Evolutionary conservation across 2,888 invertebrate genomes (phyloP).

Genomic region (Sicus ferrugineus): DNA sequence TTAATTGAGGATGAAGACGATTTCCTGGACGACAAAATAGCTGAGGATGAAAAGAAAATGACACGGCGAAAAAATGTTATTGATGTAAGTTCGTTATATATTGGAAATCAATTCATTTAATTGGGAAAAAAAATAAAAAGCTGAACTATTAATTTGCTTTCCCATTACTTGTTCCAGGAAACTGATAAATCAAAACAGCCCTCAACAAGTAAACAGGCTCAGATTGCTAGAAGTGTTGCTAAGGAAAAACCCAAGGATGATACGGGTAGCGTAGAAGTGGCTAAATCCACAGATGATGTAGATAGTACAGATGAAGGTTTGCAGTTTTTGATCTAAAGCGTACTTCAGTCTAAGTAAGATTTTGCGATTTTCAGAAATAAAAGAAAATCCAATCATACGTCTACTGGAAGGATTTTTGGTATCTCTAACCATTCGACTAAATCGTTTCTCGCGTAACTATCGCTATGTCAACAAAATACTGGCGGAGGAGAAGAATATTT

Average conservation of each 20-base stretch:
- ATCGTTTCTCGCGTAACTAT: slow-evolving; percentile 90
- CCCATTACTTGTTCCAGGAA: neutral
- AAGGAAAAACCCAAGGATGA: neutral
- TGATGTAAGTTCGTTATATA: slow-evolving; percentile 59
- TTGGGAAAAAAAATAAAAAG: too few species aligned
- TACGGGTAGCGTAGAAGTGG: slow-evolving; percentile 40
- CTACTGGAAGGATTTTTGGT: slow-evolving; percentile 69
- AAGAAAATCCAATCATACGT: slow-evolving; percentile 57
- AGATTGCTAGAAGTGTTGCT: neutral
- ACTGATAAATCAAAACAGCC: neutral
- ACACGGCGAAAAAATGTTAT: slow-evolving; percentile 60
- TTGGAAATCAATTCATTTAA: too few species aligned
- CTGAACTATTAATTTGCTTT: neutral
- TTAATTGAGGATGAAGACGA: slow-evolving; percentile 71
- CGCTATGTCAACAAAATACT: slow-evolving; percentile 91
- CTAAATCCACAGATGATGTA: slow-evolving; percentile 26
- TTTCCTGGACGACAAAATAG: slow-evolving; percentile 57
- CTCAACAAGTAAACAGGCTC: neutral
- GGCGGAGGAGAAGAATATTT: slow-evolving; percentile 83
- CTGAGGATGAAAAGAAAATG: slow-evolving; percentile 62
- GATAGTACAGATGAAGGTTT: slow-evolving; percentile 41
- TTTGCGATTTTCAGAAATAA: slow-evolving; percentile 45
- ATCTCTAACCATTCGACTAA: slow-evolving; percentile 81
- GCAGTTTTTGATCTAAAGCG: neutral
- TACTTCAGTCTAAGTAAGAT: neutral